Conservation (phyloP, 2,888 invertebrate genomes). For the Junonia oenone region DNA sequence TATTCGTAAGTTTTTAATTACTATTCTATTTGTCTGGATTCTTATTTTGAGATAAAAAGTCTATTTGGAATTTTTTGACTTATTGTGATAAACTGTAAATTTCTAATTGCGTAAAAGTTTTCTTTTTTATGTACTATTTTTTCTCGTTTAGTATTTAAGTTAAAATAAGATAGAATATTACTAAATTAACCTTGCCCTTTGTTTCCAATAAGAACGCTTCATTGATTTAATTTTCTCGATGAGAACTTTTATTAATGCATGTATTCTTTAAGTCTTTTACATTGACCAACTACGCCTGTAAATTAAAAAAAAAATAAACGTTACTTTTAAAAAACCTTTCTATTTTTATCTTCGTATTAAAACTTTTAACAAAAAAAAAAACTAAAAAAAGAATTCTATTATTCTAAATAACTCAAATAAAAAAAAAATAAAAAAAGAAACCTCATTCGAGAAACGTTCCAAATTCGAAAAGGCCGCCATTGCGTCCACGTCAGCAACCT, state of each 20-base stretch:
- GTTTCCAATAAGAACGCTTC: conserved; percentile 13
- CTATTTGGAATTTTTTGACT: neutral
- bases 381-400: neutral
- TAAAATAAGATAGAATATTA: neutral
- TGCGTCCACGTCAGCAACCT: conserved; percentile 55
- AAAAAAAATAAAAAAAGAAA: neutral
- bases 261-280: neutral
- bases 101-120: neutral
- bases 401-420: neutral
- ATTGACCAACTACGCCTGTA: too few relatives aligned
- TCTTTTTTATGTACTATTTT: neutral
- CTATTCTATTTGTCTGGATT: conserved; percentile 1
- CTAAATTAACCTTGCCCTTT: neutral
- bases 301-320: too few relatives aligned
- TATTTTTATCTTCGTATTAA: too few relatives aligned
- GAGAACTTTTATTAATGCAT: neutral
- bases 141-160: neutral
- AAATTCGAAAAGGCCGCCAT: conserved; percentile 23
- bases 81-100: neutral
- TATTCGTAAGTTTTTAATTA: conserved; percentile 46
- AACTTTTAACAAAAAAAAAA: too few relatives aligned
- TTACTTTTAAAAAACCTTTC: too few relatives aligned
- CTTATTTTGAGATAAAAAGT: neutral
- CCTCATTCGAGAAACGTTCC: neutral
- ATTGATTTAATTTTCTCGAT: neutral